These are phyloP conservation scores for Dinoponera quadriceps DNA, from an alignment of 1,140 invertebrate species.

Conservation along the genomic window DNA sequence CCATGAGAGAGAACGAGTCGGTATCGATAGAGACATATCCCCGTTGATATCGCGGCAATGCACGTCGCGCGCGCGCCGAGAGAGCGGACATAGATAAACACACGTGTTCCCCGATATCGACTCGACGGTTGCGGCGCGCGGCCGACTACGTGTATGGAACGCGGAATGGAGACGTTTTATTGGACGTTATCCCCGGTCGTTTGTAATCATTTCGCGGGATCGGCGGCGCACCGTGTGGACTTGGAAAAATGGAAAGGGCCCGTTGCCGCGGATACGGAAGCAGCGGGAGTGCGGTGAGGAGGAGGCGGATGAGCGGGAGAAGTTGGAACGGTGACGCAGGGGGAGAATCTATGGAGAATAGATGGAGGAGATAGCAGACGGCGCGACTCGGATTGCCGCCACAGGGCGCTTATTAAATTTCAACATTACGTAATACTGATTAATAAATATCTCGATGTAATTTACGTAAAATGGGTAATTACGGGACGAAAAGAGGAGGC, in stretches of 20 bases:
- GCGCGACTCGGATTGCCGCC: not conserved
- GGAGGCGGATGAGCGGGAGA: too few relatives aligned
- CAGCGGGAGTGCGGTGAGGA: not conserved
- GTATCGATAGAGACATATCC: constrained; percentile 49
- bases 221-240: constrained; percentile 60
- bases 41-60: constrained; percentile 47
- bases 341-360: constrained; percentile 10
- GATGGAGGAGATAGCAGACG: not conserved
- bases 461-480: not conserved
- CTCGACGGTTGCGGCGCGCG: constrained; percentile 32
- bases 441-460: constrained; percentile 17
- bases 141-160: constrained; percentile 56
- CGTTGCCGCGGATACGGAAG: constrained; percentile 26
- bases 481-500: not conserved
- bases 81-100: constrained; percentile 54
- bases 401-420: constrained; percentile 31
- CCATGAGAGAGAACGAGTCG: not conserved
- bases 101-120: constrained; percentile 62
- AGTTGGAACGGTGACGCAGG: not conserved
- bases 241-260: constrained; percentile 71
- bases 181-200: constrained; percentile 74
- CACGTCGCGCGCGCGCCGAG: constrained; percentile 10
- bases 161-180: constrained; percentile 75
- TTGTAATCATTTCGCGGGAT: constrained; percentile 74
- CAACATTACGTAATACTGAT: constrained; percentile 3